A percentile compares a stretch with the other conserved stretches of the same genome.
phyloP scores from a whole-genome alignment of 2,797 vertebrate species.

The Chelidonichthys spinosus region DNA sequence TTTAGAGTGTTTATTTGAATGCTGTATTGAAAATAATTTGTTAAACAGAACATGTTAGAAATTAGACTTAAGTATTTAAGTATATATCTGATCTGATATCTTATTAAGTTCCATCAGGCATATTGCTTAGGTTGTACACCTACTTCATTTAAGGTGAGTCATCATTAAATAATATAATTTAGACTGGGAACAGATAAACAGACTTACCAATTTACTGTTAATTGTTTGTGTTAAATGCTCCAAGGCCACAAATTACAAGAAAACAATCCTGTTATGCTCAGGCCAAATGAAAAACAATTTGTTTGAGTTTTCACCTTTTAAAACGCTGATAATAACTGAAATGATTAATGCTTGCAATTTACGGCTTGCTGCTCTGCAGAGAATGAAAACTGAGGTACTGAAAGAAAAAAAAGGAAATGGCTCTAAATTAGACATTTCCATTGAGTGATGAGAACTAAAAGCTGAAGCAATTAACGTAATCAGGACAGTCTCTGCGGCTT shows the following conservation, averaged over 20 bases:
- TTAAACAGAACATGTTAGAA: background rate
- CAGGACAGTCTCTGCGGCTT: constrained; percentile 58
- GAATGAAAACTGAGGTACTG: constrained; percentile 45
- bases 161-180: constrained; percentile 51
- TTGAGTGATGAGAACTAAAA: constrained; percentile 66
- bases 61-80: constrained; percentile 12
- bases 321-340: constrained; percentile 74
- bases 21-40: background rate
- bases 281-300: constrained; percentile 78
- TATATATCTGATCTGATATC: constrained; percentile 33
- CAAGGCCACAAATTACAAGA: constrained; percentile 66
- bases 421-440: constrained; percentile 76
- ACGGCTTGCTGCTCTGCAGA: constrained; percentile 65
- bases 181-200: constrained; percentile 47
- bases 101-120: constrained; percentile 17
- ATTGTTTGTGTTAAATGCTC: constrained; percentile 74
- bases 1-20: background rate
- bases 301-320: constrained; percentile 78
- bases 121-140: constrained; percentile 10
- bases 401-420: constrained; percentile 46
- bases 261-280: constrained; percentile 72
- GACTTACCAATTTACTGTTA: constrained; percentile 65
- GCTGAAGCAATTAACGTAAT: constrained; percentile 78
- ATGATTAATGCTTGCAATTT: constrained; percentile 83
- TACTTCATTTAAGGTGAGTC: constrained; percentile 37